These are phyloP conservation scores for Eristalis arbustorum DNA, from an alignment of 2,888 invertebrate genomes.

Conservation along the genomic window DNA sequence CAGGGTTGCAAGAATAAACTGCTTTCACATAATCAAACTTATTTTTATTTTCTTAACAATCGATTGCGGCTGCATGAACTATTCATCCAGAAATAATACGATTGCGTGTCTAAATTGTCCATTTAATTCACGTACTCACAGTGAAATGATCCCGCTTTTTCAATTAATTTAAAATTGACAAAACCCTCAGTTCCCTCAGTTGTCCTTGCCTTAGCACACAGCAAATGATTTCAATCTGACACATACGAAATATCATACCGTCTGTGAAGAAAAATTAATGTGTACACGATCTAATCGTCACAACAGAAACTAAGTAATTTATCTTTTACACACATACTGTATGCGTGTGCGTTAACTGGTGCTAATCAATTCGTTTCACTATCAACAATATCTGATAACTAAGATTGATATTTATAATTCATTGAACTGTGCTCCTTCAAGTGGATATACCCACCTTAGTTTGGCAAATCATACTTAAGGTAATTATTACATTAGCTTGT, in stretches of 20 bases:
- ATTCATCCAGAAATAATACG: too few relatives aligned
- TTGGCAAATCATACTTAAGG: neutral
- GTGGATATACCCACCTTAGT: neutral
- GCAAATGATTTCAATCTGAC: neutral
- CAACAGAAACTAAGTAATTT: neutral
- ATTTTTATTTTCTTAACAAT: neutral
- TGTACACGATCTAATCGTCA: neutral
- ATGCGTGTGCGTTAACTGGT: neutral
- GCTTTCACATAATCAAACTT: neutral
- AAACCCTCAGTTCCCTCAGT: too few relatives aligned
- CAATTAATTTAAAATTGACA: too few relatives aligned
- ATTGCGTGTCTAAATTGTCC: too few relatives aligned
- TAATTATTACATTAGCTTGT: conserved; percentile 14
- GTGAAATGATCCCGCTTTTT: too few relatives aligned
- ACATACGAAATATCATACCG: neutral
- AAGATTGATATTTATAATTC: conserved; percentile 2
- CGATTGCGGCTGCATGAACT: neutral
- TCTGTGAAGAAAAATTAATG: neutral
- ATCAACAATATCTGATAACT: neutral
- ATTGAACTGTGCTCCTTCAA: neutral
- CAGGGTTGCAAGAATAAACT: too few relatives aligned
- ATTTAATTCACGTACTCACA: too few relatives aligned
- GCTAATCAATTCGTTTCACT: neutral
- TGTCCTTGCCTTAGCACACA: too few relatives aligned
- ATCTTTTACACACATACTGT: neutral